Evolutionary conservation across 2,888 invertebrate species (phyloP).

Genomic region (Caenorhabditis angaria): DNA sequence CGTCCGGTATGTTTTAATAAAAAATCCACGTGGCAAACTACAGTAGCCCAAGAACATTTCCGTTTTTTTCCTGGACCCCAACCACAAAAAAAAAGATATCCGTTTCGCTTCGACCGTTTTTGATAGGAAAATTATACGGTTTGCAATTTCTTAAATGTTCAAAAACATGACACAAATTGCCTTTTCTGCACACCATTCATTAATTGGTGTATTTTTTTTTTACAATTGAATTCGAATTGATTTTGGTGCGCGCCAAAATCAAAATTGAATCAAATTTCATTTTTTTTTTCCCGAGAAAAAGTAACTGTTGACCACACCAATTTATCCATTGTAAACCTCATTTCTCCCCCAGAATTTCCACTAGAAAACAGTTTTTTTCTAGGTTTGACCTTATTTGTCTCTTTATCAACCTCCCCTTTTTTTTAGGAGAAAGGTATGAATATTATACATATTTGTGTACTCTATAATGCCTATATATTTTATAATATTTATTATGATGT

Average conservation of each 20-base stretch:
- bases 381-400: neutral
- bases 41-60: too few species aligned
- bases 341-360: too few species aligned
- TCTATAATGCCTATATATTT: too few species aligned
- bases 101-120: neutral
- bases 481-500: too few species aligned
- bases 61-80: neutral
- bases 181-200: too few species aligned
- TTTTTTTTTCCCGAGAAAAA: neutral
- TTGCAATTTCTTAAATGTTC: too few species aligned
- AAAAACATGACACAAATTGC: neutral
- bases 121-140: constrained; percentile 2
- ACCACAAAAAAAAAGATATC: neutral
- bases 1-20: too few species aligned
- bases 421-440: neutral
- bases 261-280: too few species aligned
- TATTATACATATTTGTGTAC: neutral
- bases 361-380: too few species aligned
- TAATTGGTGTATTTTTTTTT: neutral
- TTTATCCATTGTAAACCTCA: neutral
- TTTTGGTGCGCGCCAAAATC: too few species aligned
- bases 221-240: too few species aligned
- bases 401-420: neutral
- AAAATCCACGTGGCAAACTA: too few species aligned
- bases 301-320: neutral